Conservation (phyloP, 1,140 invertebrate genomes). For the Drosophila lacertosa region DNA sequence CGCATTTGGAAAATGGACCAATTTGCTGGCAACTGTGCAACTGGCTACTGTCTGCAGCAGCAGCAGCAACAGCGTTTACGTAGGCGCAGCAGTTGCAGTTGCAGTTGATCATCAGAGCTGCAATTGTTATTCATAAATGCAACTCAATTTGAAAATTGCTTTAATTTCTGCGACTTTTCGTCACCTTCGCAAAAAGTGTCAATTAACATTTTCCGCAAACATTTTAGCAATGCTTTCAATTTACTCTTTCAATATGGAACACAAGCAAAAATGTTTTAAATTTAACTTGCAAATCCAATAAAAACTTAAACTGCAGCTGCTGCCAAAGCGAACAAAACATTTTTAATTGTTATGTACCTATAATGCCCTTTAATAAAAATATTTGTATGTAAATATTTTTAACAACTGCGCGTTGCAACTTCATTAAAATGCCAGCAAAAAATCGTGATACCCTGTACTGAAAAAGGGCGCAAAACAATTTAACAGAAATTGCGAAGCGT, state of each 20-base stretch:
- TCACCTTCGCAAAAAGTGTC: constrained; percentile 43
- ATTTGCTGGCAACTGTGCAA: constrained; percentile 78
- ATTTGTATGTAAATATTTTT: too few species aligned
- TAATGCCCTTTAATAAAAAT: constrained; percentile 14
- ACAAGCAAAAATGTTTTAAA: neutral
- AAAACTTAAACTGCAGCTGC: constrained; percentile 29
- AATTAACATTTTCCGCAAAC: constrained; percentile 47
- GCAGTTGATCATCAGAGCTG: constrained; percentile 29
- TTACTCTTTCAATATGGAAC: constrained; percentile 4
- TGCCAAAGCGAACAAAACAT: neutral
- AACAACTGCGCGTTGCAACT: too few species aligned
- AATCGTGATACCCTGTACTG: neutral
- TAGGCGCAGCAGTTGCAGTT: constrained; percentile 52
- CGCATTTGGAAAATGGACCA: constrained; percentile 80
- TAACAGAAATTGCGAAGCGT: constrained; percentile 36
- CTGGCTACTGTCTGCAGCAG: constrained; percentile 46
- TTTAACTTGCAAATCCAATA: constrained; percentile 16
- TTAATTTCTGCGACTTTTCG: constrained; percentile 67
- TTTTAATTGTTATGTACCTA: constrained; percentile 1
- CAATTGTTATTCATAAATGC: constrained; percentile 79
- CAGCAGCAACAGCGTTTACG: constrained; percentile 35
- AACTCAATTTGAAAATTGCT: constrained; percentile 80
- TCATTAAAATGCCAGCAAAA: neutral
- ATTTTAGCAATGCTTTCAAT: neutral
- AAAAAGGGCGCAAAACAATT: neutral